Percentiles rank a stretch among this genome's conserved stretches.
Evolutionary conservation across 2,888 invertebrate genomes (phyloP).

Genomic region (Drosophila siamana): DNA sequence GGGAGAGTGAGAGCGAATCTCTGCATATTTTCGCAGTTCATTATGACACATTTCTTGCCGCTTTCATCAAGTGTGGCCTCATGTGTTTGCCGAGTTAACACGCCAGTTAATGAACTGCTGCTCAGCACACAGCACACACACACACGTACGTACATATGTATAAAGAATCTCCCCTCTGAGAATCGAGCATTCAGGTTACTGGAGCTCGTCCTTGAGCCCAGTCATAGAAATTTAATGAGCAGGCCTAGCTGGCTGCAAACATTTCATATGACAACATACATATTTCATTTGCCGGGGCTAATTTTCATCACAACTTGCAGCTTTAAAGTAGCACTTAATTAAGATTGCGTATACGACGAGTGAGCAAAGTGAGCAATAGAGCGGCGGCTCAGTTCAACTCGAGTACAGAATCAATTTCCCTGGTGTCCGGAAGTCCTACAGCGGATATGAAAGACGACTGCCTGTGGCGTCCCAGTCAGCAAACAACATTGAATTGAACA

Average conservation of each 20-base stretch:
- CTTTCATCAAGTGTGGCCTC: slow-evolving; percentile 39
- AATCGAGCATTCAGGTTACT: slow-evolving; percentile 65
- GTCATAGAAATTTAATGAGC: slow-evolving; percentile 60
- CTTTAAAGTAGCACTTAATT: slow-evolving; percentile 70
- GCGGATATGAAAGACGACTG: slow-evolving; percentile 76
- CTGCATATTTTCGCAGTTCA: slow-evolving; percentile 73
- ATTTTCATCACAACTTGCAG: slow-evolving; percentile 30
- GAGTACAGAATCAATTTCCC: slow-evolving; percentile 68
- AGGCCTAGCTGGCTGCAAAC: slow-evolving; percentile 14
- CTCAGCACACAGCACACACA: slow-evolving; percentile 22
- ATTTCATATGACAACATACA: slow-evolving; percentile 25
- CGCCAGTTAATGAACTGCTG: slow-evolving; percentile 69
- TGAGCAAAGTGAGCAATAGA: not conserved
- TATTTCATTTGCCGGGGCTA: slow-evolving; percentile 47
- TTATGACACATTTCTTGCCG: slow-evolving; percentile 70
- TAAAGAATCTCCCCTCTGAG: slow-evolving; percentile 4
- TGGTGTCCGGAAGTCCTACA: slow-evolving; percentile 53
- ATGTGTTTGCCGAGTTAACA: slow-evolving; percentile 67
- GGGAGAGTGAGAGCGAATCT: no score
- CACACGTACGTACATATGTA: not conserved
- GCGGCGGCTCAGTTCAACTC: not conserved
- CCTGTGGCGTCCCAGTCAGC: slow-evolving; percentile 46
- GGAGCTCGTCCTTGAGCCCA: slow-evolving; percentile 67
- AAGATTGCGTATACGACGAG: slow-evolving; percentile 57
- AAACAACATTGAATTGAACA: slow-evolving; percentile 34